These are phyloP conservation scores for Amblyornis subalaris DNA, from an alignment of 2,113 vertebrate genomes.

Conservation along the genomic window DNA sequence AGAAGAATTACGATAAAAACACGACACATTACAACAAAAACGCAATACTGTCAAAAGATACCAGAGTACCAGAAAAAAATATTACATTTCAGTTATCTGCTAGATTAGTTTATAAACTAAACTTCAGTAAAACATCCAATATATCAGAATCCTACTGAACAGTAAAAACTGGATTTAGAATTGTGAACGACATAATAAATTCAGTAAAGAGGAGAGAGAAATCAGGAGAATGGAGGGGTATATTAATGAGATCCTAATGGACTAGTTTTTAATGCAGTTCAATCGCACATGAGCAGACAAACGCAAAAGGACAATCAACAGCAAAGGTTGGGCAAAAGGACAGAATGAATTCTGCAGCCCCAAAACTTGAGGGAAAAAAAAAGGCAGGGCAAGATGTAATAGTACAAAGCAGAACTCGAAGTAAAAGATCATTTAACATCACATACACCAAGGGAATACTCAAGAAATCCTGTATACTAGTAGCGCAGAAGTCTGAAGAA, in stretches of 20 bases:
- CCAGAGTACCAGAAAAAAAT: background rate
- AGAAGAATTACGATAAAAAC: background rate
- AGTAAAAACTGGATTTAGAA: background rate
- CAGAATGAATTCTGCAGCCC: background rate
- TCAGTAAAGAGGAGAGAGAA: background rate
- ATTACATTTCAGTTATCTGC: background rate
- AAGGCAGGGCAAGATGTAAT: background rate
- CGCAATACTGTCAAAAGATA: background rate
- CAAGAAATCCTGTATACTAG: background rate
- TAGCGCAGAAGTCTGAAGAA: background rate
- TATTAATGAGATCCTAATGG: background rate
- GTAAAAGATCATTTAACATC: background rate
- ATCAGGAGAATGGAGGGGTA: background rate
- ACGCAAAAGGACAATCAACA: background rate
- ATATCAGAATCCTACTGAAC: background rate
- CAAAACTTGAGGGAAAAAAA: background rate
- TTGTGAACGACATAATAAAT: background rate
- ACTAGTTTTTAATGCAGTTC: background rate
- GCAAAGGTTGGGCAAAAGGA: background rate
- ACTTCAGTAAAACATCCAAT: background rate
- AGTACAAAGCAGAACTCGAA: background rate
- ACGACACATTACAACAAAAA: background rate
- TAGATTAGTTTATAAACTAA: background rate
- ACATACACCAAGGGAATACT: background rate
- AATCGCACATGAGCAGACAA: background rate